These are phyloP conservation scores for Orthosia cruda DNA, from an alignment of 2,888 invertebrate genomes.

Conservation along the genomic window DNA sequence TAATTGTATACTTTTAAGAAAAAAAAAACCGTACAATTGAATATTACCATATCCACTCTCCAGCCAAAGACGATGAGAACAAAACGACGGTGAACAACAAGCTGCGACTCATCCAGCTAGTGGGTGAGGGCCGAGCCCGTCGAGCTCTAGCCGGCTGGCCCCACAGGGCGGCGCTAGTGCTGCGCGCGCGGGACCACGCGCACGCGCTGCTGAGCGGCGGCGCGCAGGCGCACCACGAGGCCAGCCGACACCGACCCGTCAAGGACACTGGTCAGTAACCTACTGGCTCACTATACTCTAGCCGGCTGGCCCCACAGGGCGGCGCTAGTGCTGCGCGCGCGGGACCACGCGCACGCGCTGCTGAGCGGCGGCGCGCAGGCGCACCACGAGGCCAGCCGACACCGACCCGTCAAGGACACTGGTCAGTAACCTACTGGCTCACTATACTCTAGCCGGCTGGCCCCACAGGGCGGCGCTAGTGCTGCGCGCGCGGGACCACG, in stretches of 20 bases:
- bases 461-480: neutral
- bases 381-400: too few species aligned
- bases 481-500: too few species aligned
- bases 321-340: neutral
- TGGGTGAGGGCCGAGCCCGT: slow-evolving; percentile 95
- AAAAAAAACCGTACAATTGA: too few species aligned
- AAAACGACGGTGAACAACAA: slow-evolving; percentile 93
- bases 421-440: too few species aligned
- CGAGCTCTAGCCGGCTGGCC: slow-evolving; percentile 95
- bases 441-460: neutral
- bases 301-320: neutral
- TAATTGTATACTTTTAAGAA: too few species aligned
- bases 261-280: slow-evolving; percentile 73
- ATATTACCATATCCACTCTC: neutral
- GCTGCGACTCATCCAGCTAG: slow-evolving; percentile 94
- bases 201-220: slow-evolving; percentile 94
- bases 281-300: neutral
- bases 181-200: slow-evolving; percentile 96
- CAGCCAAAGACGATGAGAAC: slow-evolving; percentile 89
- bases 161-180: slow-evolving; percentile 94
- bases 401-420: too few species aligned
- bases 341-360: too few species aligned
- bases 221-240: slow-evolving; percentile 67
- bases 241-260: slow-evolving; percentile 71
- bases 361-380: too few species aligned